A percentile compares a stretch with the other conserved stretches of the same genome.
Evolutionary conservation across 2,113 vertebrate species (phyloP).

Genomic region (Callaeas wilsoni): DNA sequence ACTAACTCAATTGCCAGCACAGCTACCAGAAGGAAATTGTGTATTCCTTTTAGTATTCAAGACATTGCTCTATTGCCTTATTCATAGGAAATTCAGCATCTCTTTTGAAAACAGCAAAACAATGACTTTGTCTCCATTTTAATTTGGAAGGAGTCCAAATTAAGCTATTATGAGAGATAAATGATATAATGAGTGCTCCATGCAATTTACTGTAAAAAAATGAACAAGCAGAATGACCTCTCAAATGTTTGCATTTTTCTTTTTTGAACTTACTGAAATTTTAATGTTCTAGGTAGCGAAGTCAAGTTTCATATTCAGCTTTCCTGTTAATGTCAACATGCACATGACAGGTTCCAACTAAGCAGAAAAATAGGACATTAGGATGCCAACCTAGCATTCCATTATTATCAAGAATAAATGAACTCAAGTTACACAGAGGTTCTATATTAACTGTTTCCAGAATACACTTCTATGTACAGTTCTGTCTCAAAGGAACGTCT

Average conservation of each 20-base stretch:
- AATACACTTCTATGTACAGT: neutral
- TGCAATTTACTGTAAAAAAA: slow-evolving; percentile 35
- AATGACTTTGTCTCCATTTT: slow-evolving; percentile 43
- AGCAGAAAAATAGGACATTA: slow-evolving; percentile 65
- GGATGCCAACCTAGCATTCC: slow-evolving; percentile 1
- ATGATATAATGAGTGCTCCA: slow-evolving; percentile 24
- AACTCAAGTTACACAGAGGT: slow-evolving; percentile 12
- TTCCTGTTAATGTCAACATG: slow-evolving; percentile 46
- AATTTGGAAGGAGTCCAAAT: slow-evolving; percentile 64
- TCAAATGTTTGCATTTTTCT: slow-evolving; percentile 39
- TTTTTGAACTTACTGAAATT: slow-evolving; percentile 53
- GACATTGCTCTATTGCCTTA: slow-evolving; percentile 20
- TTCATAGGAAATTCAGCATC: slow-evolving; percentile 41
- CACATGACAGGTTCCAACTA: slow-evolving; percentile 62
- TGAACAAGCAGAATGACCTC: slow-evolving; percentile 36
- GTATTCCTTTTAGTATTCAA: slow-evolving; percentile 47
- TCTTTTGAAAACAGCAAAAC: slow-evolving; percentile 49
- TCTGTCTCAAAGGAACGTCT: neutral
- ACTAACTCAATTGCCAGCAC: neutral
- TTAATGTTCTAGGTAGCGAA: slow-evolving; percentile 55
- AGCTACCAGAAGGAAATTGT: slow-evolving; percentile 21
- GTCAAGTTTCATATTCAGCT: slow-evolving; percentile 60
- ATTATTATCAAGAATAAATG: slow-evolving; percentile 56
- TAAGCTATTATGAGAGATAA: slow-evolving; percentile 54
- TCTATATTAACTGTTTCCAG: slow-evolving; percentile 24